Evolutionary conservation across 2,888 invertebrate genomes (phyloP), one percentile per base, ranked within the genome.

Genomic region (Drosophila merina): DNA sequence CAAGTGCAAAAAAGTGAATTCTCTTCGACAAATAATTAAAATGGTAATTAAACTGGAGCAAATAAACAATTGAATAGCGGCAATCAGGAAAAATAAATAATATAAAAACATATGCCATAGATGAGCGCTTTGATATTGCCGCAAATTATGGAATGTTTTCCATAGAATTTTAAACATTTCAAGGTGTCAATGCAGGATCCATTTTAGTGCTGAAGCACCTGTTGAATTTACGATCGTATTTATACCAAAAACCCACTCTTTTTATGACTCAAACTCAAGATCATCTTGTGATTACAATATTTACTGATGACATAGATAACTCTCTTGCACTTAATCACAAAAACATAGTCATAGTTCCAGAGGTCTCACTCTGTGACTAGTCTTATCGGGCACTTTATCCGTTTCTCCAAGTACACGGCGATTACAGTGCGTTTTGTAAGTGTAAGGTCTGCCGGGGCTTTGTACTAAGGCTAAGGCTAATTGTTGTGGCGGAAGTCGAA

Each of bases 401-500:
- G 40, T 30, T 60, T 40, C 14, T 14, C 14, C 45, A 12, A 67
- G 51, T 51, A 10, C 62, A 44, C 6, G 36, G n/a, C 20, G 44
- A 45, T 30, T 45, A 38, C 36, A 52, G 55, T 68, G 67, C 10
- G 25, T 9, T 36, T 30, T 38, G 36, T 30, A 26, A 38, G 28
- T 44, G 31, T 25, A 63, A 68, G 68, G 68, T 44, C 45, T 63
- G 20, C 2, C 20, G 28, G 50, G 57, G 47, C 33, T 25, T 44
- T 49, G 45, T 47, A 57, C 48, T 63, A 63, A 4, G 6, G 62
- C 60, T 70, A 72, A 82, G 40, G 44, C 44, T 44, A 44, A 44
- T 44, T 44, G 44, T 86, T 73, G 70, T 74, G 72, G 70, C 81
- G 82, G 82, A 82, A 82, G 73, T 52, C 68, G 42, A 74, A 72